Base-by-base conservation (phyloP, 2,797 vertebrate species). In the Sebastolobus altivelis region DNA sequence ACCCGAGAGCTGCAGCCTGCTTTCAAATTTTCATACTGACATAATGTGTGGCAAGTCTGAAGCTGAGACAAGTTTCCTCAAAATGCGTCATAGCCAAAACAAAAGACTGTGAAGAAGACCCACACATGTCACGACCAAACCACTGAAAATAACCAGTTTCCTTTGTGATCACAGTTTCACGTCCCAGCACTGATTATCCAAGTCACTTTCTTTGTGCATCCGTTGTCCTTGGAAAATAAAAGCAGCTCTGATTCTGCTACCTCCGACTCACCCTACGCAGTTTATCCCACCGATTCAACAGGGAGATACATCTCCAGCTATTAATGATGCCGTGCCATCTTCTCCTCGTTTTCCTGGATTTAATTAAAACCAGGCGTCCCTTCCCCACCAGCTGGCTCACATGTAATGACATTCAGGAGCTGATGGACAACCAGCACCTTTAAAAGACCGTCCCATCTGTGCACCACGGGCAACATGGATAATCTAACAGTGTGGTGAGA, bases 361-460 rank as follows among this genome's bases (percentile, higher is more conserved):
- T 78, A 73, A 89, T 88, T 84, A 82, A 89, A 59, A 75, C 12
- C 33, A 25, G 49, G 46, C 77, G 0, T 56, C 35, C 75, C 68
- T 82, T 70, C 58, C 63, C 82, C 67, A 65, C 68, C 80, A 76
- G 76, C 84, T 85, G 88, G 60, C 56, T 52, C 31, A 72, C 74
- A 8, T 75, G 76, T 81, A 82, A 88, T 79, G 71, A 69, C 85
- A 75, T 90, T 79, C 73, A 75, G 62, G 58, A 72, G 69, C 33
- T 87, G 84, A 90, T 78, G 74, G 79, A 85, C 82, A 89, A 71
- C 58, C 71, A 27, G 35, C 61, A 58, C 58, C 82, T 82, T 52
- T 78, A 59, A 77, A 77, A 69, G 55, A n/a, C 72, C 25, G 69
- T 81, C 72, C 49, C 77, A 77, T 85, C 79, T 81, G 82, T 75